Evolutionary conservation across 1,140 invertebrate genomes (phyloP).

Genomic region (Ips nitidus): DNA sequence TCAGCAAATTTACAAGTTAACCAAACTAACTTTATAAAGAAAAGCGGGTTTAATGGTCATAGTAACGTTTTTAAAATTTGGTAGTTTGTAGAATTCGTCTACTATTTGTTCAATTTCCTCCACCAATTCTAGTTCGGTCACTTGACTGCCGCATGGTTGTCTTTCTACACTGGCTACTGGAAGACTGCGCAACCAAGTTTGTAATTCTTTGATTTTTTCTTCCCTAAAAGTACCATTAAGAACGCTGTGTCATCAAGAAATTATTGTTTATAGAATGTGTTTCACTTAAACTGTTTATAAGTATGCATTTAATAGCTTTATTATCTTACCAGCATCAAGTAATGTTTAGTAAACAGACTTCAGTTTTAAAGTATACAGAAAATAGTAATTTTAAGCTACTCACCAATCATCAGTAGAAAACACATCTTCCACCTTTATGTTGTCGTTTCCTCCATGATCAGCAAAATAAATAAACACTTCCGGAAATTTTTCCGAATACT

Average conservation of each 20-base stretch:
- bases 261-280: no score
- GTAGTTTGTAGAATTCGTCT: slow-evolving; percentile 51
- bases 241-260: not conserved
- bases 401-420: slow-evolving; percentile 29
- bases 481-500: slow-evolving; percentile 73
- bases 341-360: no score
- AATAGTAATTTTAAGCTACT: not conserved
- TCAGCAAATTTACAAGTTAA: slow-evolving; percentile 5
- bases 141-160: slow-evolving; percentile 66
- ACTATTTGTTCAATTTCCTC: slow-evolving; percentile 61
- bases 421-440: slow-evolving; percentile 60
- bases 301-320: no score
- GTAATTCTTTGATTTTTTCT: slow-evolving; percentile 61
- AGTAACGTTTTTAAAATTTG: slow-evolving; percentile 59
- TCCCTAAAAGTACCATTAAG: slow-evolving; percentile 49
- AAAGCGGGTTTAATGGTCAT: slow-evolving; percentile 80
- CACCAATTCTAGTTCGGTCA: slow-evolving; percentile 70
- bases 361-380: no score
- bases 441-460: slow-evolving; percentile 54
- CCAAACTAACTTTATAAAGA: slow-evolving; percentile 63
- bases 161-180: slow-evolving; percentile 61
- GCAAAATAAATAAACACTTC: slow-evolving; percentile 68
- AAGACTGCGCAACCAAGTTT: slow-evolving; percentile 71
- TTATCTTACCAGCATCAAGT: no score
- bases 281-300: no score